Evolutionary conservation across 1,140 invertebrate species (phyloP), one percentile per base, ranked within the genome.

Genomic region (Eueides isabella): DNA sequence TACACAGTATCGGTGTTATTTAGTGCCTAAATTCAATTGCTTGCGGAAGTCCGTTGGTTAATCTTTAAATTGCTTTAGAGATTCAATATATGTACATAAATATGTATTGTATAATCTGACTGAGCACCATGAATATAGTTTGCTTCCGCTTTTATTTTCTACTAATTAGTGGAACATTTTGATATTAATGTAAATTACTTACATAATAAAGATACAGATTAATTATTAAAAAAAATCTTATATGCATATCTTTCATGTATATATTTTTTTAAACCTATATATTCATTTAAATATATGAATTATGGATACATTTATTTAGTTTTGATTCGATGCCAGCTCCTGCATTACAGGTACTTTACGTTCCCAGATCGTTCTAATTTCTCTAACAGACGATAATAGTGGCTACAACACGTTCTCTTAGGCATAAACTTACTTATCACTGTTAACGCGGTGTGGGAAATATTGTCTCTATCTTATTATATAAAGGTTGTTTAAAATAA

Each of bases 391-490:
- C 76, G 83, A 73, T 83, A 83, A 85, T 71, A 73, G 76, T 29
- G 71, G 35, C 67, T 71, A 72, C 63, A 75, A 72, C 74, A 63
- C 67, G 66, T 61, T 72, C 70, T 71, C 23, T 61, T 23, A 48
- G 23, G 78, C 71, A 81, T 81, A 80, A 75, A 79, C 66, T 75
- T 79, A 83, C 78, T 85, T 85, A 85, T 80, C 74, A 70, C 66
- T 68, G 77, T 85, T 85, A 85, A 67, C 82, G 71, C 71, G 12
- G 64, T 76, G 75, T 87, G 85, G 82, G 85, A 87, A 86, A 80
- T 82, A 78, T 80, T 82, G 78, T 84, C 83, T 85, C 77, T 73
- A 75, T 69, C 62, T 81, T 78, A 76, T 76, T 28, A 30, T 73
- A 74, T 72, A 72, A 38, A 65, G 63, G 67, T 5, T 64, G 19